Conservation (phyloP, 2,113 vertebrate species). For the Pollimyrus isidori region DNA sequence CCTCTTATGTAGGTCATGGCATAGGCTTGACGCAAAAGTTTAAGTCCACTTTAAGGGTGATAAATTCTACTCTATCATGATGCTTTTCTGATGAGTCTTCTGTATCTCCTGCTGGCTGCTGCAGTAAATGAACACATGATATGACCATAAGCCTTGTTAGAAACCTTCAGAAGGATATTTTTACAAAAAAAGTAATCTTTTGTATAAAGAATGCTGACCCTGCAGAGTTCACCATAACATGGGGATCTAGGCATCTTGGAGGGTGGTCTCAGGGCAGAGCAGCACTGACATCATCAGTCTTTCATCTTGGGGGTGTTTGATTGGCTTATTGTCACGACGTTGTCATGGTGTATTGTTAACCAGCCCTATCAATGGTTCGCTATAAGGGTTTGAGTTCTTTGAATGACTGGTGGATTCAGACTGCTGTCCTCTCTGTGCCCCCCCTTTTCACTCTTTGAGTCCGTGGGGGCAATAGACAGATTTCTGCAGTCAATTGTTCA, state of each 20-base stretch:
- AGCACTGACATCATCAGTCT: conserved; percentile 13
- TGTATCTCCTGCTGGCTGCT: background rate
- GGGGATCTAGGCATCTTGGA: background rate
- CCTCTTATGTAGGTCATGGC: background rate
- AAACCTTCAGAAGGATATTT: background rate
- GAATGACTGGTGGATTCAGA: background rate
- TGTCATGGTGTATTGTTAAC: conserved; percentile 19
- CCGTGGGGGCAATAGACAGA: background rate
- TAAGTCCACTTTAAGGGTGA: background rate
- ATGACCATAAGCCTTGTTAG: background rate
- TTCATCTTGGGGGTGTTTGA: conserved; percentile 19
- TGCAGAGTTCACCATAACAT: background rate
- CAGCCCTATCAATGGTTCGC: background rate
- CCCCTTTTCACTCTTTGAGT: background rate
- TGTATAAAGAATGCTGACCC: conserved; percentile 3
- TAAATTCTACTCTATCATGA: background rate
- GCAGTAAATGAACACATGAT: background rate
- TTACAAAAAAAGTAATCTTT: background rate
- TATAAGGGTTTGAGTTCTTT: conserved; percentile 10
- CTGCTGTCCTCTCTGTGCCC: background rate
- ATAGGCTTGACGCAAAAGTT: background rate
- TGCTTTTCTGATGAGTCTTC: background rate
- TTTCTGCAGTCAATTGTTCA: background rate
- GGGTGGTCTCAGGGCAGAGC: conserved; percentile 2
- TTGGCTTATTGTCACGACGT: conserved; percentile 15